These are phyloP conservation scores for Plodia interpunctella DNA, from an alignment of 1,140 invertebrate genomes.

Conservation along the genomic window DNA sequence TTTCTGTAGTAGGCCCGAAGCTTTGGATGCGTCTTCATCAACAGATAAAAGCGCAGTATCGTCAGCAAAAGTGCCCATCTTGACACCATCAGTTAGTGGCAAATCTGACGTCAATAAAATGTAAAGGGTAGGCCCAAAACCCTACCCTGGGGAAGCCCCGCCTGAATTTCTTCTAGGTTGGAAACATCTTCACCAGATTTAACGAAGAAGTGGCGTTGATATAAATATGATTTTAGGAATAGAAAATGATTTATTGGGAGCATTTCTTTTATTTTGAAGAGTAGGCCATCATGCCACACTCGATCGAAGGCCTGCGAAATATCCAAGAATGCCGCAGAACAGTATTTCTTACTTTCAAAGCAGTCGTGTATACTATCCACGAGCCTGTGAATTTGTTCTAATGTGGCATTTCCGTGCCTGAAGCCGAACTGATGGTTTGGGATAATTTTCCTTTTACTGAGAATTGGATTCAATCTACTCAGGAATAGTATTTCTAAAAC, in stretches of 20 bases:
- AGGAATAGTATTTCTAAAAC: slow-evolving; percentile 14
- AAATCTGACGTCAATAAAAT: not conserved
- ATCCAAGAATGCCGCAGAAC: slow-evolving; percentile 17
- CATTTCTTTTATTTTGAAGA: too few species aligned
- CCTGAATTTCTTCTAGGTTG: not conserved
- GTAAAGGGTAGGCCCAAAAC: slow-evolving; percentile 7
- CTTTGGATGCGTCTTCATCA: not conserved
- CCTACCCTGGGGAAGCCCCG: slow-evolving; percentile 8
- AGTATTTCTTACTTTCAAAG: slow-evolving; percentile 15
- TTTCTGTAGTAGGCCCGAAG: not conserved
- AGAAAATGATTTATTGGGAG: not conserved
- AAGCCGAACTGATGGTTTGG: slow-evolving; percentile 26
- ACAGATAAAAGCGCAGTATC: slow-evolving; percentile 9
- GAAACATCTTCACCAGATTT: not conserved
- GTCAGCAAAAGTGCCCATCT: not conserved
- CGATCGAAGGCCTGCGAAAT: slow-evolving; percentile 14
- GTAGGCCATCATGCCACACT: not conserved
- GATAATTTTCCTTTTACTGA: slow-evolving; percentile 6
- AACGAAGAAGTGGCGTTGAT: not conserved
- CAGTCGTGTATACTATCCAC: slow-evolving; percentile 1
- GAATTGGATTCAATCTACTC: slow-evolving; percentile 12
- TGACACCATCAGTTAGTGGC: not conserved
- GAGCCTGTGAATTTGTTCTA: slow-evolving; percentile 17
- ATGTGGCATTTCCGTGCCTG: slow-evolving; percentile 9
- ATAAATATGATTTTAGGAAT: slow-evolving; percentile 3